Evolutionary conservation across 2,113 vertebrate genomes (phyloP), one percentile per base, ranked within the genome.

Genomic region (Chelonoidis abingdonii): DNA sequence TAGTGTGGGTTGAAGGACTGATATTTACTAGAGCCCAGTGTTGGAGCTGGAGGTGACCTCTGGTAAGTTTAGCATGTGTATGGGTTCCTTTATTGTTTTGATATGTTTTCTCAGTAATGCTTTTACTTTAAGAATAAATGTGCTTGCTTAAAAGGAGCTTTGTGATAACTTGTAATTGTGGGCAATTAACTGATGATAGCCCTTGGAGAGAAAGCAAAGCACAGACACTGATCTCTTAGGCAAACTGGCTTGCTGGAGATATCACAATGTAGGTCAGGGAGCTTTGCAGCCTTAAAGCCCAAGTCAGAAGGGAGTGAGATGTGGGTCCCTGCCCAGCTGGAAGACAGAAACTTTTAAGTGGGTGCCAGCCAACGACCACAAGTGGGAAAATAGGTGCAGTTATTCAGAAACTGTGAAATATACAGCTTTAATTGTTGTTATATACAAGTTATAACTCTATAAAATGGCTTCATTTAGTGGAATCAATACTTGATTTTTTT

Each of bases 391-490:
- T n/a, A 72, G 65, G 65, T 5, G 5, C 19, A 72, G 19, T 38
- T 72, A 72, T 19, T 19, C 65, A 72, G 65, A 22, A 38, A 38
- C n/a, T 38, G 35, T 38, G 65, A 38, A 2, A n/a, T 9, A 38
- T 38, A 35, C 5, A 69, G n/a, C 80, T 92, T 90, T 89, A 88
- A 41, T 94, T 35, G 57, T 84, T 35, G 57, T 82, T 93, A 35
- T 41, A 53, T 93, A 52, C 53, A 87, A 91, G 29, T 83, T 93
- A 44, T 82, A 79, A 91, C 83, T 95, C 88, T 89, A 92, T 41
- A 83, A 93, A 94, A 82, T n/a, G 88, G 3, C 80, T 94, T 89
- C 10, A 83, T 94, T 92, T 83, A 84, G 72, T 86, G 81, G 89
- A 94, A 95, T 49, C 27, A 12, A 49, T 59, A 90, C 88, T 6